Conservation (phyloP, 2,113 vertebrate genomes). For the Parotia lawesii region DNA sequence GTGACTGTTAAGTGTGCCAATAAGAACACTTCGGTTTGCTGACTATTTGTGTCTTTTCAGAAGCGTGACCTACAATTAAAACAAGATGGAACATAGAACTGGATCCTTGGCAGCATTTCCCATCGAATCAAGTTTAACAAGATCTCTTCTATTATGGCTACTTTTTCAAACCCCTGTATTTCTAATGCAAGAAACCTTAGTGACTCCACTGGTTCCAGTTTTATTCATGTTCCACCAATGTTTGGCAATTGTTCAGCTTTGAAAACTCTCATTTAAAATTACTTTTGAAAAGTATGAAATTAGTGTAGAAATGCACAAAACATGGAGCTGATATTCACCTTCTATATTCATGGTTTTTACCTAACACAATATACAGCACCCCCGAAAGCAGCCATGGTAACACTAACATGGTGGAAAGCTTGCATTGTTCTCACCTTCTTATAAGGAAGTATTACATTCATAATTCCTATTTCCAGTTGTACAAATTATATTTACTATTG, state of each 20-base stretch:
- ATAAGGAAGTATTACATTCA: not conserved
- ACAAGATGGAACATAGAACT: not conserved
- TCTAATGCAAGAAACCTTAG: not conserved
- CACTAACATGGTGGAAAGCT: not conserved
- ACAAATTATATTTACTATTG: not conserved
- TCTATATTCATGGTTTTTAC: not conserved
- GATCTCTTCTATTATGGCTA: not conserved
- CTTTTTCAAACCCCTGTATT: not conserved
- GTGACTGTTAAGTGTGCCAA: not conserved
- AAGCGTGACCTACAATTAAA: not conserved
- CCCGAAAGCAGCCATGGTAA: not conserved
- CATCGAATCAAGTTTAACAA: not conserved
- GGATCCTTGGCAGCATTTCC: not conserved
- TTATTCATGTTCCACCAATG: not conserved
- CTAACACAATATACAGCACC: not conserved
- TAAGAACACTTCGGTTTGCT: not conserved
- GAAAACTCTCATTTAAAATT: not conserved
- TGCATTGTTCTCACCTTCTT: not conserved
- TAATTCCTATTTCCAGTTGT: not conserved
- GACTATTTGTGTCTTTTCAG: not conserved
- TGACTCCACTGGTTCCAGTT: not conserved
- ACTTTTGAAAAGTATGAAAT: not conserved
- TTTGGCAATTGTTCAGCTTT: not conserved
- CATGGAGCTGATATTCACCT: not conserved
- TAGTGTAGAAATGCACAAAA: fast-evolving